phyloP scores from a whole-genome alignment of 2,888 invertebrate species.

The Ennomos quercinarius region DNA sequence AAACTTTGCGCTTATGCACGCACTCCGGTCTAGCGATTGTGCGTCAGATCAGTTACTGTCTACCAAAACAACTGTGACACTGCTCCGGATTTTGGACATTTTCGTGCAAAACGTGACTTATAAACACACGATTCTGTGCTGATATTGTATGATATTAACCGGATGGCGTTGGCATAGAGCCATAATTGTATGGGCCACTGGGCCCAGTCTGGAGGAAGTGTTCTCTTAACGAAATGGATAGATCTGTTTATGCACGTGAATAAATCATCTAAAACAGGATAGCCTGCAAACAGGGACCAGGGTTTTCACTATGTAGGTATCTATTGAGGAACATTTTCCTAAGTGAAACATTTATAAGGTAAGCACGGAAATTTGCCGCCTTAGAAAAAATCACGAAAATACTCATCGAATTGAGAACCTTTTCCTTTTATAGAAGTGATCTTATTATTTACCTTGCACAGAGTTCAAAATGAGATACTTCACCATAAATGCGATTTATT shows the following conservation, averaged over 20 bases:
- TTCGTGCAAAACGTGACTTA: constrained; percentile 70
- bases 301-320: not conserved
- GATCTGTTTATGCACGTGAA: constrained; percentile 67
- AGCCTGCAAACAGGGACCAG: constrained; percentile 26
- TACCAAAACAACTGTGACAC: not conserved
- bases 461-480: too few relatives aligned
- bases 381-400: too few relatives aligned
- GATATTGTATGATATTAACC: constrained; percentile 57
- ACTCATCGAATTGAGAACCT: too few relatives aligned
- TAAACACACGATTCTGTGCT: constrained; percentile 58
- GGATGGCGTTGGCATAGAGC: constrained; percentile 70
- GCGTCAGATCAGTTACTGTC: constrained; percentile 12
- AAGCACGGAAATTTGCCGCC: too few relatives aligned
- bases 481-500: too few relatives aligned
- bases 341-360: too few relatives aligned
- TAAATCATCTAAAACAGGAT: constrained; percentile 55
- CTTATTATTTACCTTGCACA: too few relatives aligned
- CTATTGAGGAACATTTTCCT: too few relatives aligned
- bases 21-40: not conserved
- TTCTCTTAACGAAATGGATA: constrained; percentile 63
- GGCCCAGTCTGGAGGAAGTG: constrained; percentile 58
- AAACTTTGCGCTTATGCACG: too few relatives aligned
- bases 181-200: constrained; percentile 70
- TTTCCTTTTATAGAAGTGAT: too few relatives aligned
- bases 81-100: constrained; percentile 61